Base-by-base conservation (phyloP, 2,888 invertebrate species). In the Nezara viridula region DNA sequence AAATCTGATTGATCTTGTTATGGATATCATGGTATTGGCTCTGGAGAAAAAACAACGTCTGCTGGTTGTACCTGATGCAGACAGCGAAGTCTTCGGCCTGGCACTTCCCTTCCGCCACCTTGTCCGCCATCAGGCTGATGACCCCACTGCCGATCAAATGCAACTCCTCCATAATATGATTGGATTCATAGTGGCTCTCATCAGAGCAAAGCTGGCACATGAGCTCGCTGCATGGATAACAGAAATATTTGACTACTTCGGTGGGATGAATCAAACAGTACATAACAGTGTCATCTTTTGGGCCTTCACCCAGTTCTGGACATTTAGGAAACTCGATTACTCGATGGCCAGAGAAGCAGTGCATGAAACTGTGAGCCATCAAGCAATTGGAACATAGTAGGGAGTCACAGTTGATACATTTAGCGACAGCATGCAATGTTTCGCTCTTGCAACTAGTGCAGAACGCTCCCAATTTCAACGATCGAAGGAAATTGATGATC, bases 321-420 rank as follows among this genome's bases (percentile, higher is more conserved):
- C 91, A 92, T 90, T 93, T 92, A 12, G 92, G 92, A 89, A 94
- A 92, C 89, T 93, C 93, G 91, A 97, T 95, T 90, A 98, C 98
- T 90, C 98, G 96, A 93, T 99, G 98, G 91, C 98, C 98, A 93
- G 98, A 98, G 93, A 99, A 99, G 93, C 98, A 99, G 93, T 98
- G 98, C 98, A 99, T 99, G 93, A 97, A 98, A 94, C 98, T 98
- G 94, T 99, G 99, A 91, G 99, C 98, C 96, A 98, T 98, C 92
- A 98, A 98, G 95, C 99, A 99, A 93, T 98, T 98, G 90, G 97
- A 96, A 94, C 99, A 99, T 91, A 99, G 95, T 93, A 97, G 98
- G 93, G 98, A 98, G 92, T 97, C 97, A 94, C 99, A 99, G 93
- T 99, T 98, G 92, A 98, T 96, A 93, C 98, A 99, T 93, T 97